Conservation (phyloP, 1,140 invertebrate species). For the Hermetia illucens region DNA sequence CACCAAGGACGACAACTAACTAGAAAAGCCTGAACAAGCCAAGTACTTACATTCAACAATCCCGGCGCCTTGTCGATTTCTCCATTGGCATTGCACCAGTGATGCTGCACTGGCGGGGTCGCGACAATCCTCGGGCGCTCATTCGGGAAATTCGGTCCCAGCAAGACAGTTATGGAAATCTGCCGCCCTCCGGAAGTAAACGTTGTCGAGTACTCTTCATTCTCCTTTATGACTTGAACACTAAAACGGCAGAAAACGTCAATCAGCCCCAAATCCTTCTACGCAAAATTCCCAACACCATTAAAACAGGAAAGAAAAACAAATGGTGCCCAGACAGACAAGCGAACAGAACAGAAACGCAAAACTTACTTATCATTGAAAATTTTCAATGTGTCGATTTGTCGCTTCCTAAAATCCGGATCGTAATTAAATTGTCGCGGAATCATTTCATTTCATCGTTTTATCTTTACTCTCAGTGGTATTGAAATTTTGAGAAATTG, state of each 20-base stretch:
- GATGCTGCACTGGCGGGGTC: slow-evolving; percentile 46
- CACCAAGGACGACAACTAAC: too few relatives aligned
- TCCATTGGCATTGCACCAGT: slow-evolving; percentile 50
- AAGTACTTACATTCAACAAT: slow-evolving; percentile 46
- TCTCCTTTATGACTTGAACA: slow-evolving; percentile 52
- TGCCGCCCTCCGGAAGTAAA: slow-evolving; percentile 45
- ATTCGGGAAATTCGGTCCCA: slow-evolving; percentile 54
- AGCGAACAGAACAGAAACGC: background rate
- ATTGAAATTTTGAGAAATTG: too few relatives aligned
- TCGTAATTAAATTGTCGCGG: slow-evolving; percentile 2
- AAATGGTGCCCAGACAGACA: background rate
- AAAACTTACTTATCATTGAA: slow-evolving; percentile 40
- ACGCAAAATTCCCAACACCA: background rate
- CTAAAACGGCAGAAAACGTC: slow-evolving; percentile 29
- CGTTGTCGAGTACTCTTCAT: slow-evolving; percentile 53
- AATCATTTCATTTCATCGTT: background rate
- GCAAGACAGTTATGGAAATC: slow-evolving; percentile 45
- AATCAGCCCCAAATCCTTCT: slow-evolving; percentile 5
- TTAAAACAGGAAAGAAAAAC: background rate
- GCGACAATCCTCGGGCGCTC: slow-evolving; percentile 55
- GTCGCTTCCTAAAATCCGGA: slow-evolving; percentile 34
- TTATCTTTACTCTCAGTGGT: too few relatives aligned
- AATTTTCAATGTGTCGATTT: slow-evolving; percentile 59
- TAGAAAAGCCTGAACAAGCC: too few relatives aligned
- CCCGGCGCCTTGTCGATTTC: slow-evolving; percentile 55